Conservation (phyloP, 2,888 invertebrate species). For the Syrista parreyssii region DNA sequence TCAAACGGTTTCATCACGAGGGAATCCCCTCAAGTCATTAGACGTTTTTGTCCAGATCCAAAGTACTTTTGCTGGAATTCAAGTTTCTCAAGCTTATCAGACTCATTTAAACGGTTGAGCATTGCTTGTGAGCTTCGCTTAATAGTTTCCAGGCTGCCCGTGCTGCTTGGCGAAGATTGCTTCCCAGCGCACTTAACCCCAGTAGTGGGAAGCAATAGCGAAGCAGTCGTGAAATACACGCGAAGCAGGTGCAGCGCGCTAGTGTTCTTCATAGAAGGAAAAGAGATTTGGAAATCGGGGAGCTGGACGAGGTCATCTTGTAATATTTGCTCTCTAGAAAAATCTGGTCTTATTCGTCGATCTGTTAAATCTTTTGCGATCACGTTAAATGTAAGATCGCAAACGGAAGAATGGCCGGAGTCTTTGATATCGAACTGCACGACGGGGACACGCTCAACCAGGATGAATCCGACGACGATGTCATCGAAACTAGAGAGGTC, state of each 20-base stretch:
- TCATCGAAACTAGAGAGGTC: conserved; percentile 89
- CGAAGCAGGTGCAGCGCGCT: background rate
- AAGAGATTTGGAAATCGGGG: background rate
- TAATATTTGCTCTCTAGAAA: background rate
- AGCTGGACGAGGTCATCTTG: background rate
- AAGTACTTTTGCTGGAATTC: background rate
- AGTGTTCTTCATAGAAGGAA: background rate
- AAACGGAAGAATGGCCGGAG: conserved; percentile 79
- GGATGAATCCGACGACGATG: conserved; percentile 90
- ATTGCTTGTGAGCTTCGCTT: too few relatives aligned
- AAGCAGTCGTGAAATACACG: background rate
- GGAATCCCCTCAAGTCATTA: background rate
- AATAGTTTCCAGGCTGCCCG: too few relatives aligned
- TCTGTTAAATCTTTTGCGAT: background rate
- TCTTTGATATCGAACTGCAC: conserved; percentile 93
- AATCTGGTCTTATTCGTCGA: background rate
- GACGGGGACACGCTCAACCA: conserved; percentile 75
- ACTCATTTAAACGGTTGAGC: too few relatives aligned
- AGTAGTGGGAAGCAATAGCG: background rate
- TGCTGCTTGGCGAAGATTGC: background rate
- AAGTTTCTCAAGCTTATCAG: background rate
- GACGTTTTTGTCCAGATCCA: background rate
- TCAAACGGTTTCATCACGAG: background rate
- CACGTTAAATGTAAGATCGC: conserved; percentile 39
- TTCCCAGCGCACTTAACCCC: background rate